Conservation (phyloP, 2,888 invertebrate genomes). For the Euproctis similis region DNA sequence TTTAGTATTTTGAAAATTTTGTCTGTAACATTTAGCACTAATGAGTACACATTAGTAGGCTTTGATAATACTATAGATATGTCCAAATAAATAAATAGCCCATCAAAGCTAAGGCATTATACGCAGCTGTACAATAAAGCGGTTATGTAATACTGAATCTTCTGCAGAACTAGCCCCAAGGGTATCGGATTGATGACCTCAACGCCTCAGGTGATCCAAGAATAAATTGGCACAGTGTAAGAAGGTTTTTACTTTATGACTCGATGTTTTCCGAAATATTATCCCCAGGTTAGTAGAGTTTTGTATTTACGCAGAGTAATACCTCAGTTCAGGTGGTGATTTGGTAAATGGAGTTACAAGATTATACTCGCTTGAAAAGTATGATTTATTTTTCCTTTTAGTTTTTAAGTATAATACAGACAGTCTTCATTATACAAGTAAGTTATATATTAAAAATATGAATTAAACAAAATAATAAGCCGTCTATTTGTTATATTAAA, state of each 20-base stretch:
- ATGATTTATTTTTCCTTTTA: no score
- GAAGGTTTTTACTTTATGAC: constrained; percentile 33
- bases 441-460: no score
- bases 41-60: no score
- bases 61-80: no score
- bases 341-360: no score
- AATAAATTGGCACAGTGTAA: constrained; percentile 31
- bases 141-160: constrained; percentile 43
- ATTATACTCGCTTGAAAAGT: neutral
- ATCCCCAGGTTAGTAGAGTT: constrained; percentile 6
- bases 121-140: constrained; percentile 42
- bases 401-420: no score
- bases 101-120: constrained; percentile 23
- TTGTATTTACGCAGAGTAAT: constrained; percentile 37
- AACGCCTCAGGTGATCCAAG: constrained; percentile 53
- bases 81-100: constrained; percentile 7
- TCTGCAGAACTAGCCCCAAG: constrained; percentile 50
- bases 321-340: no score
- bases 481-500: no score
- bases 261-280: constrained; percentile 25
- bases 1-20: no score
- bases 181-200: constrained; percentile 58
- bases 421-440: no score
- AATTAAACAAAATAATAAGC: no score
- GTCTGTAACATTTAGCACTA: no score